phyloP scores from a whole-genome alignment of 2,797 vertebrate species.

The Crenuchus spilurus region DNA sequence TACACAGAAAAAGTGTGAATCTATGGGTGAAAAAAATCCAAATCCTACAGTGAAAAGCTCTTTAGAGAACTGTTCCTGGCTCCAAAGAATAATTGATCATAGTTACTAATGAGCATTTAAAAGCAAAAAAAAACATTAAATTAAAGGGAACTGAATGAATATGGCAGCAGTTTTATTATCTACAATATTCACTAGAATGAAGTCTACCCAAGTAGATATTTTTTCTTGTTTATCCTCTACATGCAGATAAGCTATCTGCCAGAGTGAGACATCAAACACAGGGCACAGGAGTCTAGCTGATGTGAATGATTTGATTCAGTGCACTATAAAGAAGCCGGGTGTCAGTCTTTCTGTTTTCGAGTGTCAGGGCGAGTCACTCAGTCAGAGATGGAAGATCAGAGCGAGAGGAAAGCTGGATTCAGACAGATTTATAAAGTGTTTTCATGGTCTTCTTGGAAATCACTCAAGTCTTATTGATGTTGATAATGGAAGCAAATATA shows the following conservation, averaged over 20 bases:
- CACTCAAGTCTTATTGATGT: conserved; percentile 62
- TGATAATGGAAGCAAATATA: conserved; percentile 37
- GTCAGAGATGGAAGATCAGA: conserved; percentile 39
- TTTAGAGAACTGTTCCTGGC: no score
- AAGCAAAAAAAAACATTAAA: no score
- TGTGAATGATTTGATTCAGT: conserved; percentile 31
- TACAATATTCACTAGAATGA: not conserved
- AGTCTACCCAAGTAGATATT: not conserved
- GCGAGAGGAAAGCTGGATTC: conserved; percentile 45
- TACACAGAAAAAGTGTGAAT: no score
- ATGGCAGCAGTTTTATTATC: not conserved
- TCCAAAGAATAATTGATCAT: no score
- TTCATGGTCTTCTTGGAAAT: conserved; percentile 62
- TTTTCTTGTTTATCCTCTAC: not conserved
- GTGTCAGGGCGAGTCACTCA: conserved; percentile 33
- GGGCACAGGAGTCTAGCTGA: conserved; percentile 13
- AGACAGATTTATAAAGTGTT: conserved; percentile 68
- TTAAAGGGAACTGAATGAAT: not conserved
- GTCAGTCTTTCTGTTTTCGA: conserved; percentile 15
- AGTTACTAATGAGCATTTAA: no score
- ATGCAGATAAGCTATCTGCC: not conserved
- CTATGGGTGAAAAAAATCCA: no score
- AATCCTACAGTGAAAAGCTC: no score
- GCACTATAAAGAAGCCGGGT: conserved; percentile 50
- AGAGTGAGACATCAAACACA: conserved; percentile 21